Percentiles rank a stretch among this genome's conserved stretches.
Evolutionary conservation across 2,113 vertebrate species (phyloP).

Genomic region (Tamias sibiricus): DNA sequence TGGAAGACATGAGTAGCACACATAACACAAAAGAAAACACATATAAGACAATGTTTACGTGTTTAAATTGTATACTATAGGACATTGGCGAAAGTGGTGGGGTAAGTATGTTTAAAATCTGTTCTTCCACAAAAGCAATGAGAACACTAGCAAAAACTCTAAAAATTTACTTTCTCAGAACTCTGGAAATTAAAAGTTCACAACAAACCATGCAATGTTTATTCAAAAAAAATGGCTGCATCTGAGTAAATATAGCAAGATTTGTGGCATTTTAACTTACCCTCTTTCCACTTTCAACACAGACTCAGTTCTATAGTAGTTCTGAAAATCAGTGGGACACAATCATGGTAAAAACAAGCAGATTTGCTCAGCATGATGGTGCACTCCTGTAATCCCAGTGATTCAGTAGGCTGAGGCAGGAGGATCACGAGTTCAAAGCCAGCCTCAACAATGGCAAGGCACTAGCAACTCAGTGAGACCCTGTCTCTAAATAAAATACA

Average conservation of each 20-base stretch:
- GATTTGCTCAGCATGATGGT: background rate
- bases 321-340: background rate
- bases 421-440: too few species aligned
- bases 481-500: too few species aligned
- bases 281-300: background rate
- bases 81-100: background rate
- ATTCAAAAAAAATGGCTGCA: conserved; percentile 25
- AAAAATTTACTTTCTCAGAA: background rate
- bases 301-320: background rate
- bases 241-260: background rate
- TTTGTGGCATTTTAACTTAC: background rate
- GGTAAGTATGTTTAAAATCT: background rate
- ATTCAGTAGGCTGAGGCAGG: too few species aligned
- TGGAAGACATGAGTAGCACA: background rate
- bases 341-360: conserved; percentile 30
- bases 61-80: background rate
- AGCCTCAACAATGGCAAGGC: too few species aligned
- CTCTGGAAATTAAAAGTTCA: background rate
- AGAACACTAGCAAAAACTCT: conserved; percentile 12
- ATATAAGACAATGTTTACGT: background rate
- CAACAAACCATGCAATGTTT: background rate
- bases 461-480: too few species aligned
- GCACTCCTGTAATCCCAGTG: too few species aligned
- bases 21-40: background rate
- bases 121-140: conserved; percentile 7